Percentiles rank a stretch among this genome's conserved stretches.
These are phyloP conservation scores for Climacteris rufus DNA, from an alignment of 2,113 vertebrate genomes.

Conservation along the genomic window DNA sequence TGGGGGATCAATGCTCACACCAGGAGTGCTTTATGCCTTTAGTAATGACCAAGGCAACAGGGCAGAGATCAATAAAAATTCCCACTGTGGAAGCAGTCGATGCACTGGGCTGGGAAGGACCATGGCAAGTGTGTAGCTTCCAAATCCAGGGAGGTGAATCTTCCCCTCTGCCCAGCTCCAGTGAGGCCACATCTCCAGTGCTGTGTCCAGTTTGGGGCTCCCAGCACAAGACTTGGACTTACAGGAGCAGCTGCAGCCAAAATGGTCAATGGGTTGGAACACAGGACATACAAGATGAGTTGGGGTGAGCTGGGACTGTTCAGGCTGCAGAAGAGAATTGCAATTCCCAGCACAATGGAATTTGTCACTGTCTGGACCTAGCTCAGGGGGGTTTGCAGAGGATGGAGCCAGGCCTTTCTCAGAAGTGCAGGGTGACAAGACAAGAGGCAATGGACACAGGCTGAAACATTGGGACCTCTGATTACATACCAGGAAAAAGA, in stretches of 20 bases:
- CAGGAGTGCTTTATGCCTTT: background rate
- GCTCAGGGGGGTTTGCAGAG: rapidly evolving
- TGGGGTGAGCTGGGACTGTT: background rate
- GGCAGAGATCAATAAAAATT: background rate
- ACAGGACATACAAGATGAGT: background rate
- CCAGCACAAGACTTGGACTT: background rate
- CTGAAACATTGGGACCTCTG: background rate
- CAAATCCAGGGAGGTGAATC: background rate
- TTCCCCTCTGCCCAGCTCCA: background rate
- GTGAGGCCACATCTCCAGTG: background rate
- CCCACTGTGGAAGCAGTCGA: rapidly evolving
- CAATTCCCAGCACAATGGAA: background rate
- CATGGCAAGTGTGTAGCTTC: background rate
- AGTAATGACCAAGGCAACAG: background rate
- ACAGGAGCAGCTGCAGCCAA: background rate
- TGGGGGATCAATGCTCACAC: background rate
- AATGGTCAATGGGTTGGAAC: background rate
- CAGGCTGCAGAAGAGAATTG: background rate
- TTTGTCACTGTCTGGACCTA: background rate
- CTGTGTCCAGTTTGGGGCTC: background rate
- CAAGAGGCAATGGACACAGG: background rate
- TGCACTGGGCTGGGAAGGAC: background rate
- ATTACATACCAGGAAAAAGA: background rate
- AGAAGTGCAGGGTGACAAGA: background rate
- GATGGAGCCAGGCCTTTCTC: background rate